phyloP scores from a whole-genome alignment of 2,888 invertebrate species.

The Podabrus alpinus region DNA sequence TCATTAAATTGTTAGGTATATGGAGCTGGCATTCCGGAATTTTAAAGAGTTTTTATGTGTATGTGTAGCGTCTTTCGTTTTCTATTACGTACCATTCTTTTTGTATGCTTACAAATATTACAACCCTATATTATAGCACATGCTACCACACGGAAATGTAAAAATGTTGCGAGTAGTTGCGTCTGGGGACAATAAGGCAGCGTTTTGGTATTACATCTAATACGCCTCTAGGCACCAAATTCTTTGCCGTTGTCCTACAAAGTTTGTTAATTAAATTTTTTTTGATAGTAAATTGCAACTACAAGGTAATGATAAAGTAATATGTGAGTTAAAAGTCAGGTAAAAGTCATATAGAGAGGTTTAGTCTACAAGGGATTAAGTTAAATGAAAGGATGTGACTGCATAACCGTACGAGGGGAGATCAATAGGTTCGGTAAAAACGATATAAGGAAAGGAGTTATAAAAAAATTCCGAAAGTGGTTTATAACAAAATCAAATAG shows the following conservation, averaged over 20 bases:
- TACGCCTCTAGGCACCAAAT: neutral
- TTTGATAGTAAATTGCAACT: neutral
- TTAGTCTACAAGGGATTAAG: constrained; percentile 14
- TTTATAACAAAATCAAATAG: no score
- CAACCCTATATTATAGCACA: constrained; percentile 33
- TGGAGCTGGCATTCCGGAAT: neutral
- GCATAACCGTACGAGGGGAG: constrained; percentile 38
- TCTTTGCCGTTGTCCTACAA: neutral
- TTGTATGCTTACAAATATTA: constrained; percentile 25
- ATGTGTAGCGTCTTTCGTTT: neutral
- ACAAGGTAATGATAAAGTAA: neutral
- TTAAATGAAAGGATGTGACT: constrained; percentile 37
- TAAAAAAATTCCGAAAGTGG: no score
- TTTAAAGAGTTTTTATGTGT: neutral
- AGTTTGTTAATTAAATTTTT: neutral
- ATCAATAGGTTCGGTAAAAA: no score
- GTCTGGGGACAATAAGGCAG: constrained; percentile 22
- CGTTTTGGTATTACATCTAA: neutral
- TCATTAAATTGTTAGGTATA: neutral
- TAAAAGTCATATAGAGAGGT: constrained; percentile 13
- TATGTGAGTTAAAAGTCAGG: neutral
- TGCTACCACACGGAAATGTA: constrained; percentile 16
- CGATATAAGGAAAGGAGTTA: no score
- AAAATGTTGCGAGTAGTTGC: constrained; percentile 7
- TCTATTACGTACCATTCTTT: constrained; percentile 5